These are phyloP conservation scores for Drosophila pectinifera DNA, from an alignment of 1,140 invertebrate genomes.

Conservation along the genomic window DNA sequence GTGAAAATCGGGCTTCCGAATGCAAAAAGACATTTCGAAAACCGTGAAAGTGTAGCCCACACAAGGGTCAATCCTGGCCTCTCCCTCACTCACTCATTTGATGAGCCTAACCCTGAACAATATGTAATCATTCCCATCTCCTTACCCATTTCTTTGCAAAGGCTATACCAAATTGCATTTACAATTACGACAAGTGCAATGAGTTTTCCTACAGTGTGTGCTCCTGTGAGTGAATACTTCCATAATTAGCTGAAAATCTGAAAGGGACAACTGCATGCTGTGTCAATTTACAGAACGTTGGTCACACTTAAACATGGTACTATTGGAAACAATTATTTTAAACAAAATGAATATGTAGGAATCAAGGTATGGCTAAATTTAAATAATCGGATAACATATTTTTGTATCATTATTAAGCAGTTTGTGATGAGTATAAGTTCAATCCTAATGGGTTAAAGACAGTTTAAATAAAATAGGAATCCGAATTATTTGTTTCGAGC, in stretches of 20 bases:
- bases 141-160: conserved; percentile 18
- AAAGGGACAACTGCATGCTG: neutral
- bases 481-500: neutral
- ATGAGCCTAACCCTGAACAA: conserved; percentile 24
- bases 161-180: conserved; percentile 44
- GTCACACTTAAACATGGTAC: neutral
- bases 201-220: conserved; percentile 18
- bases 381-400: neutral
- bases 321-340: neutral
- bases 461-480: neutral
- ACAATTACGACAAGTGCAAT: conserved; percentile 55
- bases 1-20: conserved; percentile 66
- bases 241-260: neutral
- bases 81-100: conserved; percentile 1
- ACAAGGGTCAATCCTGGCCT: conserved; percentile 17
- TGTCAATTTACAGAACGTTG: neutral
- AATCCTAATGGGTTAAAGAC: neutral
- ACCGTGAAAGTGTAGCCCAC: conserved; percentile 62
- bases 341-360: neutral
- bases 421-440: no score
- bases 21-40: conserved; percentile 60
- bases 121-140: conserved; percentile 8
- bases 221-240: neutral
- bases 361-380: neutral
- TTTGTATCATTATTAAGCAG: no score